Conservation (phyloP, 2,797 vertebrate species). For the Erithacus rubecula region DNA sequence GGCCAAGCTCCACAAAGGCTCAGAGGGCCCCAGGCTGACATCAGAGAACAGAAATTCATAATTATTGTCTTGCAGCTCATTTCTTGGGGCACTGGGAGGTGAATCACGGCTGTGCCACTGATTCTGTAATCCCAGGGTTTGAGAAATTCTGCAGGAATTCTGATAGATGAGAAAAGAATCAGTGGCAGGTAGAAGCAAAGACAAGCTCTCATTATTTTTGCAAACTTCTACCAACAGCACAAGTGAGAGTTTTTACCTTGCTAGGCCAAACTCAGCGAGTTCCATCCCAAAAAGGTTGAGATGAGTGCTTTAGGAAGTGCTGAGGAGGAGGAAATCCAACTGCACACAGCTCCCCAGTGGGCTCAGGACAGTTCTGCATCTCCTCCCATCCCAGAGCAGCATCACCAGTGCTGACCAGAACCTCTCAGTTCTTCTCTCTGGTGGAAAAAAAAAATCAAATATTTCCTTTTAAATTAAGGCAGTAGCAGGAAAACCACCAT, state of each 20-base stretch:
- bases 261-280: background rate
- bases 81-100: background rate
- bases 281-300: background rate
- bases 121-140: background rate
- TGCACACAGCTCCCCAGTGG: background rate
- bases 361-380: background rate
- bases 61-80: background rate
- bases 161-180: background rate
- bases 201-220: fast-evolving
- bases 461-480: background rate
- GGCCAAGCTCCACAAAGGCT: background rate
- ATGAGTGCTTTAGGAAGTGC: background rate
- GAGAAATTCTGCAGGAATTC: background rate
- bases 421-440: background rate
- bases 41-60: background rate
- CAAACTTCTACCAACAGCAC: background rate
- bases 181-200: background rate
- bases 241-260: background rate
- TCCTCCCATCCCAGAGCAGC: background rate
- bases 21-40: background rate
- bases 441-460: background rate
- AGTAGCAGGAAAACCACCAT: background rate
- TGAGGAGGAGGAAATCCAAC: background rate
- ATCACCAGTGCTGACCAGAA: background rate
- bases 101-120: background rate